Evolutionary conservation across 92 coral and sea anemone species (phyloP), one percentile per base, ranked within the genome.

Genomic region (Phymanthus crucifer): DNA sequence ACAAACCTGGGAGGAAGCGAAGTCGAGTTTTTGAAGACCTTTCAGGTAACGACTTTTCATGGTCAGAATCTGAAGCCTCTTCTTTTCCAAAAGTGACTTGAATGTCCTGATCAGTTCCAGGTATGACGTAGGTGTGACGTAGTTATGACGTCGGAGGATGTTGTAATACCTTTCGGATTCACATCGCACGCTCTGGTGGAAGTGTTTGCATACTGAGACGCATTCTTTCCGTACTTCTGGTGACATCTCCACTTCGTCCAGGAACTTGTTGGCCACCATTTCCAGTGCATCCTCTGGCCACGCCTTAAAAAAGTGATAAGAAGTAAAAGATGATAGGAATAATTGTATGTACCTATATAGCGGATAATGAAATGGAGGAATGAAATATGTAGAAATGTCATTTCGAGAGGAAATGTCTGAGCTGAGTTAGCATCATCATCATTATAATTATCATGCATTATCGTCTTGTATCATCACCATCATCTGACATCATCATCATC

Each of bases 41-140:
- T 90, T 92, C 43, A 95, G 91, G 66, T 95, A 95, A 23, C 99
- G 89, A 58, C 93, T 93, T 78, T 94, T 93, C 72, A 95, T 78
- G 5, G 97, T 95, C 72, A 93, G 69, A 40, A 95, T 88, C 83
- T 93, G 97, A 75, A 93, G 84, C 50, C 99, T 84, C 78, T 93
- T 95, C 72, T 82, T 87, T n/a, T 84, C 93, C 5, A 95, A 92
- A 57, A 95, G 83, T 47, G 99, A 89, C 89, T 95, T 95, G 84
- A 95, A 95, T 3, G 99, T 93, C 73, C 90, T 91, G 57, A 95
- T 95, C 58, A 95, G 91, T 58, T 95, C 99, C 33, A 95, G 89
- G 29, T 95, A 95, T 79, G 99, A 95, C 83, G 99, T 95, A 74
- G 99, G 99, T 11, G 99, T 95, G 87, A 95, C 99, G 91, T 95